Evolutionary conservation across 2,113 vertebrate species (phyloP), one percentile per base, ranked within the genome.

Genomic region (Syrrhaptes paradoxus): DNA sequence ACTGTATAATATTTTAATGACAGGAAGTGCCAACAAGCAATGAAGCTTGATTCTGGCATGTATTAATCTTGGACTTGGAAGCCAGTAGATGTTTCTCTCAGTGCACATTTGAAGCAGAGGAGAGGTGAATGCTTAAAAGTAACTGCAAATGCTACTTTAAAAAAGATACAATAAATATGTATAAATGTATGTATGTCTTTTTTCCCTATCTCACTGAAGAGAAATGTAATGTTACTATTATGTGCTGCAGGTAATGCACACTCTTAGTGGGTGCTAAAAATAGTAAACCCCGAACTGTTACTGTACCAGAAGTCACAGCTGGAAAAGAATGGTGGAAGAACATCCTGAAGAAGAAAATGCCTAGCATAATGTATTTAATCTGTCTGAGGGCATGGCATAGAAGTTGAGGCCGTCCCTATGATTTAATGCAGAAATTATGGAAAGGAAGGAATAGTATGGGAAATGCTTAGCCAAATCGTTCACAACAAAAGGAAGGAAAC

Each of bases 31-130:
- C 97, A 93, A 61, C 93, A 95, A 90, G 91, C 96, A 91, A 31
- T 52, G 89, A 90, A 72, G 95, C 95, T 97, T 97, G 93, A 81
- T 95, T 96, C 92, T 96, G 96, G 90, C 82, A 32, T 96, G 85
- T 97, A 52, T 96, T 97, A 90, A 91, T 41, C 92, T 97, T 97
- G 97, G 97, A 97, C 95, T 96, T 96, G 85, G 83, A 97, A 97
- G 96, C 96, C 97, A 95, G 94, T 96, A 92, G 81, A 72, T 93
- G 85, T 96, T 96, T 95, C 89, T 96, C 71, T 97, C 80, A 66
- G 74, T 95, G 96, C 97, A 97, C 78, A 95, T 96, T 96, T 96
- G 89, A 93, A 94, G 73, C 89, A 91, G 70, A 95, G 91, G 93
- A 95, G 87, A 94, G 91, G 88, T 92, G 96, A 94, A 94, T 97